A percentile compares a stretch with the other conserved stretches of the same genome.
These are phyloP conservation scores for Discoglossus pictus DNA, from an alignment of 2,797 vertebrate genomes.

Conservation along the genomic window DNA sequence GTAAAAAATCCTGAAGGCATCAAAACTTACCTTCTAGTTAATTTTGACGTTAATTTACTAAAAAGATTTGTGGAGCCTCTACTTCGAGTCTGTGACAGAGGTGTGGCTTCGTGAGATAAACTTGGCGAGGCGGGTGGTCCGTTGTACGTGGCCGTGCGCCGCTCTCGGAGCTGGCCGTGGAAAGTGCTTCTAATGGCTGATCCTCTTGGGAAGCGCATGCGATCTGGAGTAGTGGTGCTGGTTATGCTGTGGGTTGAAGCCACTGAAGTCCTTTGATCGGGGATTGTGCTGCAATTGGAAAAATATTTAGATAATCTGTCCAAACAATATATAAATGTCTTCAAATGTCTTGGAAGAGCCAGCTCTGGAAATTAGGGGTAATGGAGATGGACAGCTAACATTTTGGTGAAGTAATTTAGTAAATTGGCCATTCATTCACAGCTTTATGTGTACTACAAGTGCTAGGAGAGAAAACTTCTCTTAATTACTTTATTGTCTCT, in stretches of 20 bases:
- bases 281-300: slow-evolving; percentile 68
- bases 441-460: no score
- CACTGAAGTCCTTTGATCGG: slow-evolving; percentile 88
- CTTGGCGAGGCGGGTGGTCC: slow-evolving; percentile 94
- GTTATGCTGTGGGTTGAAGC: slow-evolving; percentile 94
- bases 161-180: slow-evolving; percentile 90
- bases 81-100: slow-evolving; percentile 88
- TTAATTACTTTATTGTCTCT: no score
- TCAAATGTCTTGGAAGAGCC: no score
- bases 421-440: no score
- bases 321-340: neutral
- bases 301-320: slow-evolving; percentile 20
- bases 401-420: no score
- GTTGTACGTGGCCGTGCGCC: slow-evolving; percentile 94
- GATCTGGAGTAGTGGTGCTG: slow-evolving; percentile 87
- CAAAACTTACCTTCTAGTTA: slow-evolving; percentile 89
- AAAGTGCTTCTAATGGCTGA: slow-evolving; percentile 94
- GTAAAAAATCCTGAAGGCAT: slow-evolving; percentile 16
- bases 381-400: no score
- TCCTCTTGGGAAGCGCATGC: slow-evolving; percentile 92
- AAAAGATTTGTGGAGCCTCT: slow-evolving; percentile 95
- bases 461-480: no score
- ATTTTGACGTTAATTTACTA: slow-evolving; percentile 94
- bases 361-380: no score
- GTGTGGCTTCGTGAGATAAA: slow-evolving; percentile 88